phyloP scores from a whole-genome alignment of 1,140 invertebrate species.

The Drosophila trapezifrons region DNA sequence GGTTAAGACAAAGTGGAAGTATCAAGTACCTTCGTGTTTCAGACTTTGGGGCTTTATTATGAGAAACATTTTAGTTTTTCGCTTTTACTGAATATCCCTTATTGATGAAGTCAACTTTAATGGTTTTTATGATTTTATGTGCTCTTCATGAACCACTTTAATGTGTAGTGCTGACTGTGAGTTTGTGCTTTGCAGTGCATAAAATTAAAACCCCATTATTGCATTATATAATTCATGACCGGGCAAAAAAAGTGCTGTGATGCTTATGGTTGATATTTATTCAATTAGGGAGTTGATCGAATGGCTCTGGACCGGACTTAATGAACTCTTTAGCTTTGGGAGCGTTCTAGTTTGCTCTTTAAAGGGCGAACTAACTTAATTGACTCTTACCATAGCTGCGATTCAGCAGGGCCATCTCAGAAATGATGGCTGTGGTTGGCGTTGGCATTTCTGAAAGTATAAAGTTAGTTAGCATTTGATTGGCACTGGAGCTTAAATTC shows the following conservation, averaged over 20 bases:
- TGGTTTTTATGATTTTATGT: slow-evolving; percentile 15
- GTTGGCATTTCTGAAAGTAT: slow-evolving; percentile 88
- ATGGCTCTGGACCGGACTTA: slow-evolving; percentile 28
- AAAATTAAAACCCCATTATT: slow-evolving; percentile 60
- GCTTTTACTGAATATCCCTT: not conserved
- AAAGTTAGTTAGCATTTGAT: not conserved
- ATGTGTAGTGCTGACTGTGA: slow-evolving; percentile 51
- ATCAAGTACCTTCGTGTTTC: slow-evolving; percentile 6
- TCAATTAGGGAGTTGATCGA: slow-evolving; percentile 56
- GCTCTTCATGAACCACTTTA: slow-evolving; percentile 20
- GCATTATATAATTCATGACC: slow-evolving; percentile 33
- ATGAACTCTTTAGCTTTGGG: slow-evolving; percentile 19
- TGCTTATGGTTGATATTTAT: slow-evolving; percentile 43
- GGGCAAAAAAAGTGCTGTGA: slow-evolving; percentile 38
- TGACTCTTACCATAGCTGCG: slow-evolving; percentile 75
- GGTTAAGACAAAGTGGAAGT: not conserved
- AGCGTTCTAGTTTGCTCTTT: slow-evolving; percentile 6
- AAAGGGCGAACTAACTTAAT: slow-evolving; percentile 1
- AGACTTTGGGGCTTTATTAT: not conserved
- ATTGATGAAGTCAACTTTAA: slow-evolving; percentile 2
- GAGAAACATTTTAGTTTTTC: not conserved
- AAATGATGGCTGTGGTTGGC: slow-evolving; percentile 88
- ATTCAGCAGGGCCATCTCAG: slow-evolving; percentile 82
- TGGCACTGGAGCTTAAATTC: not conserved
- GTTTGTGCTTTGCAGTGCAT: slow-evolving; percentile 72